phyloP scores from a whole-genome alignment of 1,140 invertebrate genomes.

The Pissodes strobi region DNA sequence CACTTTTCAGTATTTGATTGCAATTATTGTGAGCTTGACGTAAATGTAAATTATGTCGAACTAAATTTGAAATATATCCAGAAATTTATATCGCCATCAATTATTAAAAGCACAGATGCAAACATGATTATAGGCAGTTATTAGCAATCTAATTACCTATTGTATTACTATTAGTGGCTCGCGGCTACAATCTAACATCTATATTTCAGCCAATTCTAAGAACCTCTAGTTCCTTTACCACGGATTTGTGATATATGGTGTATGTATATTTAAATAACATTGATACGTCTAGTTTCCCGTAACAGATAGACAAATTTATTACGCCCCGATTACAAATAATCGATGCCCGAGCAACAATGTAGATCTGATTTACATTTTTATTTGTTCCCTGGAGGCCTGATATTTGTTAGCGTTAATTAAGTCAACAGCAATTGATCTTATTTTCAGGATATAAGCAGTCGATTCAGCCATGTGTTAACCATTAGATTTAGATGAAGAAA shows the following conservation, averaged over 20 bases:
- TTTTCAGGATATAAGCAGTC: too few relatives aligned
- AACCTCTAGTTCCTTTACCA: conserved; percentile 12
- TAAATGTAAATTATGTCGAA: too few relatives aligned
- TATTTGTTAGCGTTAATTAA: too few relatives aligned
- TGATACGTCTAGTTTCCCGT: conserved; percentile 10
- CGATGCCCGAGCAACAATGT: not conserved
- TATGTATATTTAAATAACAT: conserved; percentile 22
- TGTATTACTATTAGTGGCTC: conserved; percentile 4
- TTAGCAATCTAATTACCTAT: conserved; percentile 16
- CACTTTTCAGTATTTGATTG: too few relatives aligned
- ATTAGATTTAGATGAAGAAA: too few relatives aligned
- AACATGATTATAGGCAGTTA: conserved; percentile 5
- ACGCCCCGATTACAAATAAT: conserved; percentile 1
- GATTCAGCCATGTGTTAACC: too few relatives aligned
- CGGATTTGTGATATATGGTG: conserved; percentile 10
- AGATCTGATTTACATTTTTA: conserved; percentile 8
- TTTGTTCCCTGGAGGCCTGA: not conserved
- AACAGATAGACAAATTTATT: conserved; percentile 20
- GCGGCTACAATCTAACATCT: conserved; percentile 10
- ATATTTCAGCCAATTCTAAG: conserved; percentile 8
- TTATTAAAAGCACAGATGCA: conserved; percentile 1
- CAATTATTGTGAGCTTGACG: too few relatives aligned
- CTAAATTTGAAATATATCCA: too few relatives aligned
- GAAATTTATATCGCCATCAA: conserved; percentile 6
- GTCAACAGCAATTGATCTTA: too few relatives aligned